Evolutionary conservation across 1,140 invertebrate species (phyloP), one percentile per base, ranked within the genome.

Genomic region (Drosophila parvula): DNA sequence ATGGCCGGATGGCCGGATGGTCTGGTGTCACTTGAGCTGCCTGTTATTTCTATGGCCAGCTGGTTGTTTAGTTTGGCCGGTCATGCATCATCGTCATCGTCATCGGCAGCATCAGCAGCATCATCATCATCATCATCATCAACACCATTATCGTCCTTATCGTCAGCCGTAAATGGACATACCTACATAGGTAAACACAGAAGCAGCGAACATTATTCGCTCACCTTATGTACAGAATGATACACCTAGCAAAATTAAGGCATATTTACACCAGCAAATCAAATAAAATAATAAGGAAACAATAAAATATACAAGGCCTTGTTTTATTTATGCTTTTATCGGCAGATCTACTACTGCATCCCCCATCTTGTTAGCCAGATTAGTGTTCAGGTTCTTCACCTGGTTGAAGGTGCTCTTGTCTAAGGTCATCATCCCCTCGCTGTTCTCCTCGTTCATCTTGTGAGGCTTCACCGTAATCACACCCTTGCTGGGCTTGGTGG

Each of bases 401-500:
- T 89, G 78, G 30, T 78, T 67, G 4, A 90, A 56, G 0, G 78
- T 76, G 4, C 73, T 55, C 3, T 32, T 14, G 38, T 90, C 77
- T 30, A 91, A 59, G 12, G 63, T 63, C 41, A 80, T 58, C 14
- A 91, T 45, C 3, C 88, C 62, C 8, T 84, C 77, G 1, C 64
- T 56, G 7, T 76, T 67, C 12, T 83, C 44, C 14, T 61, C 50
- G 0, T 28, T 51, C 2, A 85, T 2, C 44, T 71, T 68, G 22
- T 51, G 55, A 0, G 89, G 78, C 14, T 81, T 73, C 56, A 90
- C 47, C 8, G 64, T 79, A 8, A 91, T 59, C 2, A 90, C 73
- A 2, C 94, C 94, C 88, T 93, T 91, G 1, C 75, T 59, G n/a
- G 94, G n/a, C n/a, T n/a, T 76, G 22, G 94, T 94, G 18, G 95